Evolutionary conservation across 2,888 invertebrate species (phyloP), one percentile per base, ranked within the genome.

Genomic region (Apoda limacodes): DNA sequence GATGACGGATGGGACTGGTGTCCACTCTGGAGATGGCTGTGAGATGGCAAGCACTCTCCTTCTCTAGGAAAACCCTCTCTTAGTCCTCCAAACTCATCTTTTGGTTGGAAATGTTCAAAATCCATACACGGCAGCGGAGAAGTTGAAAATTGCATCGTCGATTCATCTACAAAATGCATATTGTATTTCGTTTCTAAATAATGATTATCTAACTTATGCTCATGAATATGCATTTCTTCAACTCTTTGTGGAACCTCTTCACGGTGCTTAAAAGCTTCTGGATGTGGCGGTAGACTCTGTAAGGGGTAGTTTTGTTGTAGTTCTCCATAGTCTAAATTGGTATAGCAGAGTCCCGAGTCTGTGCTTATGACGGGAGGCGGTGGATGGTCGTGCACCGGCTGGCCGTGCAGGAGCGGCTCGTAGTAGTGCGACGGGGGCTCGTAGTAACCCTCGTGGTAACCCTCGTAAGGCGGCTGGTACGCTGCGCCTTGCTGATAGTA

Each of bases 321-420:
- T 37, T 83, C 55, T 3, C 85, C 85, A 52, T 92, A 93, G 65
- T 95, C 94, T 49, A 95, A 71, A 62, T 94, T 94, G 1, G 94
- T 94, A 63, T 95, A 95, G 63, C 93, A 93, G 35, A 95, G 80
- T 1, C 94, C 94, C 22, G 92, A 88, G 54, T 92, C 92, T 1
- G 92, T 89, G 55, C 89, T 92, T 46, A 93, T 92, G 25, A 93
- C 92, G 9, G 87, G 84, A 3, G 85, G 72, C 0, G 82, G 62
- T 11, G 82, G 74, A 32, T 78, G 80, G 29, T 75, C 74, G 31
- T 65, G 70, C 30, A 72, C 52, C 13, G 70, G 60, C 32, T 81
- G 78, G 39, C 76, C 61, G 42, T 70, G 63, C 28, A 80, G 54
- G 30, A 83, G 57, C 5, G 72, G 70, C 37, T 80, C 76, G 55